Evolutionary conservation across 2,113 vertebrate genomes (phyloP), one percentile per base, ranked within the genome.

Genomic region (Paramisgurnus dabryanus): DNA sequence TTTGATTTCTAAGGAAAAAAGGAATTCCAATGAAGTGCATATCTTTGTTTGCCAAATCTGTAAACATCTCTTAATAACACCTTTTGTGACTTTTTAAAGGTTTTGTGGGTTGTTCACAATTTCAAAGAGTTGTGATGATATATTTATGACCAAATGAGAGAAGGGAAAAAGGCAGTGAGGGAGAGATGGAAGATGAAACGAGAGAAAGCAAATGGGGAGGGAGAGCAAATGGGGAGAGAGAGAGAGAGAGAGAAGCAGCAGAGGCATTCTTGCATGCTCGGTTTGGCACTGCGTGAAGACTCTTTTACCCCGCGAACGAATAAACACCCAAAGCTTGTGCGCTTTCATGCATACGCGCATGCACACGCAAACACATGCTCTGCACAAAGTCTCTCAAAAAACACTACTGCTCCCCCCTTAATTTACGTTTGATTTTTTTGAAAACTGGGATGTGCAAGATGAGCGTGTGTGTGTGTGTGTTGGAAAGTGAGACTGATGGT

Each of bases 371-470:
- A 79, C 43, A 71, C 22, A 18, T 65, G 61, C 64, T 74, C 66
- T 8, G 15, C 13, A 34, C 55, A 75, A 78, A 64, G 80, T 57
- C 67, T 81, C 78, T 66, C 7, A 45, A 66, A 81, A 81, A 85
- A 82, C 75, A 80, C 76, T 79, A 72, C 47, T 67, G 40, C n/a
- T 40, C 49, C 67, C 53, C 39, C 6, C 66, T 57, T 43, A 61
- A 2, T 43, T 18, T 22, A 9, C 40, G 58, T 53, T 82, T 84
- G 78, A 85, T 76, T 82, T 74, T 76, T 76, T 90, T 84, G 80
- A 68, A 80, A 76, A 82, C 88, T 85, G 84, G 84, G 82, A 87
- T 89, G 85, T 91, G 87, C 66, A 86, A 82, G 74, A 88, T 41
- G 68, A 57, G 70, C 67, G 55, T 71, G 53, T 80, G 76, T 80